Conservation (phyloP, 1,140 invertebrate genomes). For the Drosophila ananassae region DNA sequence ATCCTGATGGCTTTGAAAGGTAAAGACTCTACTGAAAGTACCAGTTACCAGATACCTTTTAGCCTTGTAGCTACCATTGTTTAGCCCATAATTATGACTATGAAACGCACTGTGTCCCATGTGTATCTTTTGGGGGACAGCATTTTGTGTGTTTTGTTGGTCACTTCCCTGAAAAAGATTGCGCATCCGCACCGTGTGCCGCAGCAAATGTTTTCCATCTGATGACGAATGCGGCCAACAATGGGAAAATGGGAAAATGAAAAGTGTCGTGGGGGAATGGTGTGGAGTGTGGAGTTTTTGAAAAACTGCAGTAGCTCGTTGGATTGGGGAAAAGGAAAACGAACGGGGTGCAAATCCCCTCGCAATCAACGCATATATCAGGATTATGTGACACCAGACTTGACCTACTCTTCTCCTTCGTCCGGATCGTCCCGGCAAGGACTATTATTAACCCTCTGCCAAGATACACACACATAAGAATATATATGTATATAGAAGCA, state of each 20-base stretch:
- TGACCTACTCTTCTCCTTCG: conserved; percentile 9
- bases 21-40: no score
- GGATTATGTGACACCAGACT: conserved; percentile 29
- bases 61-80: neutral
- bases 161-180: conserved; percentile 50
- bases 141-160: conserved; percentile 30
- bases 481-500: neutral
- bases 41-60: no score
- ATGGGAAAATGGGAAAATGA: conserved; percentile 5
- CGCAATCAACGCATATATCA: conserved; percentile 22
- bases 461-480: neutral
- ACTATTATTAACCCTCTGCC: conserved; percentile 11
- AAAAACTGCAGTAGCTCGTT: conserved; percentile 17
- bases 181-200: conserved; percentile 39
- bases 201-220: conserved; percentile 1
- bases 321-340: neutral
- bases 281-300: neutral
- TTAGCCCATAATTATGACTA: neutral
- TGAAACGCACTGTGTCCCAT: conserved; percentile 14
- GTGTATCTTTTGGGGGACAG: conserved; percentile 11
- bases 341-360: neutral
- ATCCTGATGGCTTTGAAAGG: no score
- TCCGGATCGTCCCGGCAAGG: neutral
- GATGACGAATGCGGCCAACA: conserved; percentile 20
- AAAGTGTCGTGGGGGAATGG: neutral